Evolutionary conservation across 2,113 vertebrate genomes (phyloP), one percentile per base, ranked within the genome.

Genomic region (Saccopteryx bilineata): DNA sequence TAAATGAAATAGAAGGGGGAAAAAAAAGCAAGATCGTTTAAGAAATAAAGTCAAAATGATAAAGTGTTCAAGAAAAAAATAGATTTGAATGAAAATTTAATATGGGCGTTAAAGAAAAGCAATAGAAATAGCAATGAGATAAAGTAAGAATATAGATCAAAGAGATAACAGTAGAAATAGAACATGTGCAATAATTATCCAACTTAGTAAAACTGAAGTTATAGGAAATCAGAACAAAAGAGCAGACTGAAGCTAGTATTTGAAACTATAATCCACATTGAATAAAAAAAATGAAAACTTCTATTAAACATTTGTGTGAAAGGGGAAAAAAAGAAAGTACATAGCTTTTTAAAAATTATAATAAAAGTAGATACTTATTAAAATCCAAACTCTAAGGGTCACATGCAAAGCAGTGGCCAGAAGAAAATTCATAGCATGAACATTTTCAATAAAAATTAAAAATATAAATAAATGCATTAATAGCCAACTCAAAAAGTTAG

Each of bases 31-130:
- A 66, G 79, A 84, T 48, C n/a, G 72, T 54, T 1, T 69, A 74
- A 74, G 33, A 93, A 81, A 69, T 31, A n/a, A 74, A 88, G n/a
- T 60, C 5, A 91, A 54, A 61, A 93, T 80, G 52, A 33, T 72
- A 58, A 87, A 69, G 5, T 46, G 5, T 1, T n/a, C 31, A 46
- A n/a, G 54, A 31, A 28, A 9, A 69, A 26, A 65, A 33, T 13
- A 31, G 19, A 58, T 86, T n/a, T 68, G 31, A 82, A 85, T 85
- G 39, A 60, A 60, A 91, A n/a, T 52, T 21, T 50, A 87, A 68
- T 61, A 66, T 52, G n/a, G 31, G 15, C 63, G 68, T 87, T 74
- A 88, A 93, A 88, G 78, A 82, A 93, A 91, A 93, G 17, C 69
- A 87, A 56, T 75, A 39, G 69, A 71, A 78, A 71, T 19, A 90